Percentiles rank a stretch among this genome's conserved stretches.
phyloP scores from a whole-genome alignment of 2,888 invertebrate genomes.

The Ectropis crepuscularia region DNA sequence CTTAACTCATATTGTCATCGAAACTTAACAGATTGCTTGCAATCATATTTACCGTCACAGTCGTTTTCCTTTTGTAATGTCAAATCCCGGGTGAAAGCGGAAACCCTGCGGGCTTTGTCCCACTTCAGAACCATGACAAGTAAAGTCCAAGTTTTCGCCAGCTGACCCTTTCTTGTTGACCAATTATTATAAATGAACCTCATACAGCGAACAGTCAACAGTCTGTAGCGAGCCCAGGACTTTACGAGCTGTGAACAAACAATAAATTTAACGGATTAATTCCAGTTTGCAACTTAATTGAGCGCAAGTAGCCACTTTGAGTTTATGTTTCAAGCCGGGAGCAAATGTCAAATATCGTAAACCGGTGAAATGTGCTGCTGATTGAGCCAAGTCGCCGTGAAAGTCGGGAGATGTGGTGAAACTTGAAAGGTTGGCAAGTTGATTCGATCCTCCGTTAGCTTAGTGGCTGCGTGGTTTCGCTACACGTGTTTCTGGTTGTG shows the following conservation, averaged over 20 bases:
- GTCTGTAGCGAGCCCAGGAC: constrained; percentile 41
- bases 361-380: constrained; percentile 34
- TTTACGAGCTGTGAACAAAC: constrained; percentile 44
- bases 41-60: neutral
- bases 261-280: constrained; percentile 46
- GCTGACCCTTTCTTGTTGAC: constrained; percentile 33
- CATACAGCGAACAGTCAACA: constrained; percentile 36
- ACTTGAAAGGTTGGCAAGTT: constrained; percentile 21
- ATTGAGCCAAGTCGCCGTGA: constrained; percentile 23
- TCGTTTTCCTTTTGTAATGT: constrained; percentile 7
- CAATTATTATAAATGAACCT: constrained; percentile 35
- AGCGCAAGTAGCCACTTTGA: constrained; percentile 34
- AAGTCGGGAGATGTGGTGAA: constrained; percentile 19
- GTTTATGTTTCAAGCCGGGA: constrained; percentile 36
- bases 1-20: no score
- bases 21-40: no score
- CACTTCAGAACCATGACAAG: constrained; percentile 21
- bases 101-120: constrained; percentile 6
- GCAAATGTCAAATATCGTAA: constrained; percentile 41
- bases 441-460: constrained; percentile 23
- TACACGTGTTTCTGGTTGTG: constrained; percentile 25
- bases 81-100: constrained; percentile 7
- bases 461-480: constrained; percentile 8
- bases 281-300: constrained; percentile 41
- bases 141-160: constrained; percentile 24